A percentile compares a stretch with the other conserved stretches of the same genome.
Evolutionary conservation across 2,797 vertebrate genomes (phyloP).

Genomic region (Enteromius argenteus): DNA sequence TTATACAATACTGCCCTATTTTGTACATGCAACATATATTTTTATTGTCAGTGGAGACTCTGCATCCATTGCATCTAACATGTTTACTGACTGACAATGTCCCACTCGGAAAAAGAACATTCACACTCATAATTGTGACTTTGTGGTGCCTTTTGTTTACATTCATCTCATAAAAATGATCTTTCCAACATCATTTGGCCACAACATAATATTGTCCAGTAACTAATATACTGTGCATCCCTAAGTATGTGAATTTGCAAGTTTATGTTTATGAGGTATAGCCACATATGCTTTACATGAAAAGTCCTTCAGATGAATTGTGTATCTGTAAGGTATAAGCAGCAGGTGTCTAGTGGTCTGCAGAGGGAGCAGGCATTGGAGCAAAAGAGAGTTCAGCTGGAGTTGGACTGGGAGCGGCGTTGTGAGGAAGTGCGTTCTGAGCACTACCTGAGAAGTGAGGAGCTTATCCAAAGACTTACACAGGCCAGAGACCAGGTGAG

Average conservation of each 20-base stretch:
- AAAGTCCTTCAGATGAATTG: background rate
- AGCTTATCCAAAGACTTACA: constrained; percentile 78
- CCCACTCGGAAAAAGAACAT: background rate
- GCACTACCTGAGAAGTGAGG: constrained; percentile 78
- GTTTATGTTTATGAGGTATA: background rate
- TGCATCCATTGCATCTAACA: background rate
- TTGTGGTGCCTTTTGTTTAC: background rate
- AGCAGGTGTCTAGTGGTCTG: constrained; percentile 75
- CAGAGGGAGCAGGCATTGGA: constrained; percentile 78
- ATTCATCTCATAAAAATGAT: background rate
- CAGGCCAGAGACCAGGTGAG: constrained; percentile 81
- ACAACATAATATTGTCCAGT: too few species aligned
- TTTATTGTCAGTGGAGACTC: too few species aligned
- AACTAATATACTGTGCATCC: background rate
- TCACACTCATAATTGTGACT: too few species aligned
- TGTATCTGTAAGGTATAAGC: constrained; percentile 79
- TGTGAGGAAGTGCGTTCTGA: constrained; percentile 76
- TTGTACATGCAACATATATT: too few species aligned
- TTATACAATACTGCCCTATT: too few species aligned
- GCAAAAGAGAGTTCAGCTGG: constrained; percentile 76
- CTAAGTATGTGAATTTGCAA: background rate
- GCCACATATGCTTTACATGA: constrained; percentile 4
- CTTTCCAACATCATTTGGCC: background rate
- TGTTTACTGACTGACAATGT: background rate
- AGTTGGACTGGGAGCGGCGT: constrained; percentile 82